Base-by-base conservation (phyloP, 1,140 invertebrate species). In the Helicoverpa armigera region DNA sequence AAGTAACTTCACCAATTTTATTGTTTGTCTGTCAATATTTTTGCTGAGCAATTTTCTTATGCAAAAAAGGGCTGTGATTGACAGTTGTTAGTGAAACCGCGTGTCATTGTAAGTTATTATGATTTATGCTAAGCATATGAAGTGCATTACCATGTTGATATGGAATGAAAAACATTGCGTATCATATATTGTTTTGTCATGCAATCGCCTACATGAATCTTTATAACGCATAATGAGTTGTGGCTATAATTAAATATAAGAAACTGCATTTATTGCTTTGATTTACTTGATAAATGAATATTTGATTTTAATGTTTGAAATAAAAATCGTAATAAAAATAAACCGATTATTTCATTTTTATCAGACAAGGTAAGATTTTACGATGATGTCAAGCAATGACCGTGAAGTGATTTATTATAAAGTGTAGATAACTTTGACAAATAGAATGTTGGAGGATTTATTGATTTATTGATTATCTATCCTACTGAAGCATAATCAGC, bases 51-150 rank as follows among this genome's bases (percentile, higher is more conserved):
- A n/a, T 13, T 77, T 77, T 63, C 16, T 43, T 50, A 48, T 67
- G 75, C 61, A 54, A 69, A 3, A 31, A 35, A 75, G 56, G 56
- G 56, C 53, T 60, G n/a, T n/a, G 35, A 76, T 63, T 74, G 56
- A 74, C 72, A 74, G 16, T 13, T 48, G 13, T 29, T 2, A 50
- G 16, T 50, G 16, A 23, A 69, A 51, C 12, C 13, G 58, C 58
- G 53, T 35, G 72, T 74, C 72, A 76, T 51, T 76, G 12, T 56
- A 63, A 18, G 10, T 63, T 50, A 76, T 63, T 63, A 18, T 63
- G 58, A 63, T 48, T 63, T 61, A 63, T 76, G 58, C 60, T 51
- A 63, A 63, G 2, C 31, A 65, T 61, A 35, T 58, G 31, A 58
- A 74, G 18, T 53, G 69, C 69, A 72, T 72, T 54, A 31, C 2